Base-by-base conservation (phyloP, 2,797 vertebrate species). In the Sebastes hubbsi region DNA sequence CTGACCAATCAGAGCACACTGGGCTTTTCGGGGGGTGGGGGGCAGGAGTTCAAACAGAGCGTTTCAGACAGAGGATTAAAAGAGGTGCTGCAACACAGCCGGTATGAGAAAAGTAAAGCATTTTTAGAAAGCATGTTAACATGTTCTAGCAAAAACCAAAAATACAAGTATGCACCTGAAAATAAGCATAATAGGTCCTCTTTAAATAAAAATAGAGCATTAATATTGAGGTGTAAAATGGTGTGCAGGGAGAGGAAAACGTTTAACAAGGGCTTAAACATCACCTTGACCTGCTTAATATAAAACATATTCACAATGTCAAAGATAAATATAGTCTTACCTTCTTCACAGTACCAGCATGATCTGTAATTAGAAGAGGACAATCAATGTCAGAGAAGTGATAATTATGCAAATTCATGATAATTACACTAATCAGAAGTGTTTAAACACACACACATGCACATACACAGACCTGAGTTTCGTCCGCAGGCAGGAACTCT, bases 401-500 rank as follows among this genome's bases (percentile, higher is more conserved):
- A 62, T 9, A 9, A 72, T 42, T 25, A 46, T 1, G 5, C 6
- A 12, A 20, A 56, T 36, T 18, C 1, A 29, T 49, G 13, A n/a
- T 42, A 22, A 32, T 32, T 46, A 68, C 2, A 66, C 18, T 5
- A 7, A 63, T 34, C 2, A 24, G 13, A 63, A 56, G 3, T n/a
- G 22, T 9, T 46, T 12, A 22, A 46, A 61, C 9, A 72, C 24
- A 67, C 32, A 49, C 24, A 67, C 38, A 49, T 4, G 9, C 30
- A 24, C 4, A 5, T 3, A 65, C 27, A 88, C 88, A 73, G 52
- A 97, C 97, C 97, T 93, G 96, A 94, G 42, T 91, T 94, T 20
- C 95, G 95, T 55, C 97, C 97, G 54, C 98, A 99, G 1, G 78
- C 81, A 1, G 95, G 84, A 2, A 97, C 95, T 78, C 98, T 92